Base-by-base conservation (phyloP, 2,113 vertebrate species). In the Cheilinus undulatus region DNA sequence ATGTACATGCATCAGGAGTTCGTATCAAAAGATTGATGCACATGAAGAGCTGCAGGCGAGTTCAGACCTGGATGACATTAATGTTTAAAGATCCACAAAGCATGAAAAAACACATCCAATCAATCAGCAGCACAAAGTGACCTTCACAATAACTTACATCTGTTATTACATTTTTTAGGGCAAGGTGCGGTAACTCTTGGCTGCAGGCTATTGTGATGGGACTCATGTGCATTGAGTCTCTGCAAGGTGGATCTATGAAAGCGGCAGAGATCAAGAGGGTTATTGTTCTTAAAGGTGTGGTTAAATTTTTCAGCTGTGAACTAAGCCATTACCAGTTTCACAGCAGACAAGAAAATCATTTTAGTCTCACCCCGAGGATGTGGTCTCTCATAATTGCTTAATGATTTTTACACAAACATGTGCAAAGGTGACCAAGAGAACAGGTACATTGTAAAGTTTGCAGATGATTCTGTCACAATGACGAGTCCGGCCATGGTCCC, bases 21-120 rank as follows among this genome's bases (percentile, higher is more conserved):
- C 22, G 14, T 24, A 46, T 54, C 17, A 20, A 49, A 42, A 53
- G 13, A 13, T 15, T 2, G 34, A 3, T 23, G 40, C 19, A 26
- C 2, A 3, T 0, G 10, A 49, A 23, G 20, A 0, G 12, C 28
- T 14, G 30, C 32, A 23, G 20, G 27, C 73, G 1, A 54, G 84
- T 84, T 51, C 61, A 58, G 65, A 77, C 84, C 34, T n/a, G 64
- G 40, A 56, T 26, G 27, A 63, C 61, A 58, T 71, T 43, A 23
- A 5, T n/a, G 14, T n/a, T 17, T 15, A n/a, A 40, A 20, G 9
- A 49, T 17, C 7, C 34, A 19, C 4, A 26, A 22, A 20, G 40
- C 26, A 23, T 19, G 48, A 24, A 34, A 46, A 20, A 8, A 2
- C 27, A 5, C 46, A 19, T 22, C 7, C 4, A 66, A 12, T 38